Evolutionary conservation across 2,797 vertebrate genomes (phyloP).

Genomic region (Tenualosa ilisha): DNA sequence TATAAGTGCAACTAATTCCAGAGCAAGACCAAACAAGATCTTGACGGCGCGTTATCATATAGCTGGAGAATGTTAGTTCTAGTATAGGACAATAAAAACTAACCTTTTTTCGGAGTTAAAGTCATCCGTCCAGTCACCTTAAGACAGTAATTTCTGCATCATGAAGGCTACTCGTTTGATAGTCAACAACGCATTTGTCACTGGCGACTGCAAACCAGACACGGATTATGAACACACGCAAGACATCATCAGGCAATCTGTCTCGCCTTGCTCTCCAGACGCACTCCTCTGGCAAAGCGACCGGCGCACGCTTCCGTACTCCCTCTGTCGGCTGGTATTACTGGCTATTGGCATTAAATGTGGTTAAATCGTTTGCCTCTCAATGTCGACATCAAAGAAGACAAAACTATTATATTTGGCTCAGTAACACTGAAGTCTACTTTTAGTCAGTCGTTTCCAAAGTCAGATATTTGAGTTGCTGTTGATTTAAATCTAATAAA

Average conservation of each 20-base stretch:
- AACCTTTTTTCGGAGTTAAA: slow-evolving; percentile 5
- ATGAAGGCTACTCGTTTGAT: background rate
- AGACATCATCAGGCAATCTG: slow-evolving; percentile 18
- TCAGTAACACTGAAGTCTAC: background rate
- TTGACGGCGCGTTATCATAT: background rate
- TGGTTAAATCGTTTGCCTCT: background rate
- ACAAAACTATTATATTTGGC: background rate
- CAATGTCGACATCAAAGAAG: background rate
- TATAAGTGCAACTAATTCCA: background rate
- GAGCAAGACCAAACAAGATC: background rate
- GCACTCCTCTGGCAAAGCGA: background rate
- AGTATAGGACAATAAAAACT: background rate
- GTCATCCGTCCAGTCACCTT: slow-evolving; percentile 3
- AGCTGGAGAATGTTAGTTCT: background rate
- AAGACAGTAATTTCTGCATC: background rate
- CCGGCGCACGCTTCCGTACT: slow-evolving; percentile 30
- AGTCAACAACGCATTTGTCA: background rate
- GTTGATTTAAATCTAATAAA: too few species aligned
- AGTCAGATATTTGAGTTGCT: background rate
- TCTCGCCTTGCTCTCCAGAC: background rate
- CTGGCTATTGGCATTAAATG: background rate
- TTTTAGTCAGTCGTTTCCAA: background rate
- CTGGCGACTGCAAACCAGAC: background rate
- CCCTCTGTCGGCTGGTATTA: slow-evolving; percentile 43
- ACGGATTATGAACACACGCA: slow-evolving; percentile 3